A percentile compares a stretch with the other conserved stretches of the same genome.
Conservation (phyloP, 2,888 invertebrate species). For the Spilosoma lubricipeda region DNA sequence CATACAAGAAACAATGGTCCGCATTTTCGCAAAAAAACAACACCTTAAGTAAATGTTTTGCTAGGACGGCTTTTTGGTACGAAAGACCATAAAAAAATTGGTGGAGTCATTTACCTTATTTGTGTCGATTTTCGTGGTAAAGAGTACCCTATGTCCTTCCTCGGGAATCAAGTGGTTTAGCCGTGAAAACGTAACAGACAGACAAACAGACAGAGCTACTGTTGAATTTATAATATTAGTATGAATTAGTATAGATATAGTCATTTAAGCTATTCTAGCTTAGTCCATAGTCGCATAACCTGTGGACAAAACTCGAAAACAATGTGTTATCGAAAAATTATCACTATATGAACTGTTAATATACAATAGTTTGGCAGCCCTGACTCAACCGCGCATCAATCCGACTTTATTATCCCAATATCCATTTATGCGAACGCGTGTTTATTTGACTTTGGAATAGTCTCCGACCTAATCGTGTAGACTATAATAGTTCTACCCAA, state of each 20-base stretch:
- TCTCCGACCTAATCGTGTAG: constrained; percentile 59
- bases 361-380: constrained; percentile 55
- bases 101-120: too few species aligned
- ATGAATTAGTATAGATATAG: too few species aligned
- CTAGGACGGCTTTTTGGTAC: background rate
- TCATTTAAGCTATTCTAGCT: background rate
- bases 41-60: too few species aligned
- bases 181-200: too few species aligned
- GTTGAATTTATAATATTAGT: too few species aligned
- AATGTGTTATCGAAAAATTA: constrained; percentile 1
- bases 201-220: too few species aligned
- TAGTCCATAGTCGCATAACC: background rate
- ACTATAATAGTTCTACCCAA: constrained; percentile 59
- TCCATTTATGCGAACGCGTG: constrained; percentile 82
- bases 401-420: constrained; percentile 77
- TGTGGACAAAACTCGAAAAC: background rate
- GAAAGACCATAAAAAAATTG: background rate
- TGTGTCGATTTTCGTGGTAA: too few species aligned
- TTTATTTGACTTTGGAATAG: constrained; percentile 83
- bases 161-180: too few species aligned
- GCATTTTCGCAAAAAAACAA: background rate
- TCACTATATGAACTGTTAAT: constrained; percentile 7
- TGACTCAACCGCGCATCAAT: constrained; percentile 74
- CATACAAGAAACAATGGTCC: background rate
- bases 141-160: too few species aligned